phyloP scores from a whole-genome alignment of 2,888 invertebrate species.

The Papilio demoleus region DNA sequence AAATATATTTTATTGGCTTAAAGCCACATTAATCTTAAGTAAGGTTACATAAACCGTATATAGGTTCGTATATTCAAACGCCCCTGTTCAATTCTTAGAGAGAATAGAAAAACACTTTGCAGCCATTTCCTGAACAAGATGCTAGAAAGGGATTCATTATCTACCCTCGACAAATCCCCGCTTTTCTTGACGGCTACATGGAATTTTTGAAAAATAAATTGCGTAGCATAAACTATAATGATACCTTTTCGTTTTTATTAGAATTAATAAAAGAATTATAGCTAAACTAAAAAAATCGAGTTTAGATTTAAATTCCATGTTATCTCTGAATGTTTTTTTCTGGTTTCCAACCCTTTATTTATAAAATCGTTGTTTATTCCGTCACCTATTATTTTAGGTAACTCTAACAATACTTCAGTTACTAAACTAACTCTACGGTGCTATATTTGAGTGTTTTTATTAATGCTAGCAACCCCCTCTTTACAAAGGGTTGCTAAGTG shows the following conservation, averaged over 20 bases:
- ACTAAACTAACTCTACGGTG: conserved; percentile 5
- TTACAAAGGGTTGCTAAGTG: conserved; percentile 44
- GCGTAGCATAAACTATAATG: conserved; percentile 12
- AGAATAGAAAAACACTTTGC: conserved; percentile 81
- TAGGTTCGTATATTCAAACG: conserved; percentile 52
- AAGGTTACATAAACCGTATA: conserved; percentile 19
- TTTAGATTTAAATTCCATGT: background rate
- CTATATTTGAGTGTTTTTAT: conserved; percentile 50
- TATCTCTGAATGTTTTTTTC: background rate
- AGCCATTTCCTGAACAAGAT: conserved; percentile 78
- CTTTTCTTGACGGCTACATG: conserved; percentile 53
- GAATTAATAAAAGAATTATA: background rate
- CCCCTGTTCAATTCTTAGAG: conserved; percentile 52
- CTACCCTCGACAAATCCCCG: conserved; percentile 76
- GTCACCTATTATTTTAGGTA: conserved; percentile 7
- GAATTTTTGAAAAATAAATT: conserved; percentile 25
- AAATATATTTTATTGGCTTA: conserved; percentile 25
- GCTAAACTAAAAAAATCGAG: background rate
- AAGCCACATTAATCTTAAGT: background rate
- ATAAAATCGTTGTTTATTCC: conserved; percentile 9
- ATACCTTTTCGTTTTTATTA: conserved; percentile 33
- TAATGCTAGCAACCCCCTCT: conserved; percentile 34
- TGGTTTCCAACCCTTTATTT: background rate
- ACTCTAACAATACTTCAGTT: background rate
- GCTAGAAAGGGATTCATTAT: conserved; percentile 77